Conservation (phyloP, 2,888 invertebrate genomes). For the Octodonta nipae region DNA sequence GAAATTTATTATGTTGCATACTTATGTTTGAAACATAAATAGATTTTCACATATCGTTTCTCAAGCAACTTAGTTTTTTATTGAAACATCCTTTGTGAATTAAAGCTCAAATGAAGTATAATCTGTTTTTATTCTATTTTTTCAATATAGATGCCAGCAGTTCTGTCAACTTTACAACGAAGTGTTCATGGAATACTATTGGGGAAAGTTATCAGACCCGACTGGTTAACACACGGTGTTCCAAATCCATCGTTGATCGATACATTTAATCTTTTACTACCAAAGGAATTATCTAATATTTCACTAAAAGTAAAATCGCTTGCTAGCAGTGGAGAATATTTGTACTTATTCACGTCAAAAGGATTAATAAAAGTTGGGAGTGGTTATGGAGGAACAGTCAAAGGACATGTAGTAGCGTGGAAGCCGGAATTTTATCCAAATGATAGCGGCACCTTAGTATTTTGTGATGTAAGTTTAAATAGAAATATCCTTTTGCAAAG, state of each 20-base stretch:
- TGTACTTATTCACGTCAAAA: constrained; percentile 74
- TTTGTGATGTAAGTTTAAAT: constrained; percentile 56
- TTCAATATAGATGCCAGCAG: constrained; percentile 79
- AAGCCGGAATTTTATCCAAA: constrained; percentile 71
- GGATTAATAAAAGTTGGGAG: constrained; percentile 88
- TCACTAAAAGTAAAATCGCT: constrained; percentile 45
- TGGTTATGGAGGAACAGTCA: constrained; percentile 83
- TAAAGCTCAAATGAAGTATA: too few species aligned
- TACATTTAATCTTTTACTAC: constrained; percentile 46
- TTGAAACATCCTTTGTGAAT: too few species aligned
- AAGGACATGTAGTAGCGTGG: constrained; percentile 76
- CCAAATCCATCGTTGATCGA: constrained; percentile 61
- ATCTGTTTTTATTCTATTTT: too few species aligned
- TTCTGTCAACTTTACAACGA: constrained; percentile 71
- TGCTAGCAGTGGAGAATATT: constrained; percentile 79
- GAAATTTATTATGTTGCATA: too few species aligned
- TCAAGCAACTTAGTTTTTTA: too few species aligned
- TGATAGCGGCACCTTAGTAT: constrained; percentile 76
- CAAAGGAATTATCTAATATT: constrained; percentile 38
- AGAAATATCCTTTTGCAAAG: constrained; percentile 2
- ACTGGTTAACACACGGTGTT: constrained; percentile 81
- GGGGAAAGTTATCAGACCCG: constrained; percentile 70
- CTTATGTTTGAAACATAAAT: too few species aligned
- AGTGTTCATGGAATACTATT: constrained; percentile 80
- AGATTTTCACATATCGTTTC: too few species aligned